These are phyloP conservation scores for Calyptommatus sinebrachiatus DNA, from an alignment of 2,113 vertebrate genomes.

Conservation along the genomic window DNA sequence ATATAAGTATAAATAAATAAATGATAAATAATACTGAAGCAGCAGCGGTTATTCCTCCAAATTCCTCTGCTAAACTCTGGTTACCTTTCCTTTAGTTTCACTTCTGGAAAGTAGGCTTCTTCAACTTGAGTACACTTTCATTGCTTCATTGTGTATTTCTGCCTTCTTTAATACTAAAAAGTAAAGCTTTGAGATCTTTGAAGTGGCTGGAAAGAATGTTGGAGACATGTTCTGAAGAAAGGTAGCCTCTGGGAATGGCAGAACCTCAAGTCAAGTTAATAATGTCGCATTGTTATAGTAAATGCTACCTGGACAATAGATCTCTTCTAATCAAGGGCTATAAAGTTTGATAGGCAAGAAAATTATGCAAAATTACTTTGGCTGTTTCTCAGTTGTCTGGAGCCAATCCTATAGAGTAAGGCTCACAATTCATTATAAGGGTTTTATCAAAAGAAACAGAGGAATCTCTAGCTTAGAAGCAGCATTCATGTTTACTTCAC, in stretches of 20 bases:
- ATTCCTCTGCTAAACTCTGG: too few relatives aligned
- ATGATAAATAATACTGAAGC: too few relatives aligned
- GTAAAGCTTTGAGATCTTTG: background rate
- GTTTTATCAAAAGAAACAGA: background rate
- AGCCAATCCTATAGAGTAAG: background rate
- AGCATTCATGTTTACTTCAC: background rate
- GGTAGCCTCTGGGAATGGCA: background rate
- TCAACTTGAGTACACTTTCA: background rate
- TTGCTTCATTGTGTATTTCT: background rate
- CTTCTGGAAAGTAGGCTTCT: too few relatives aligned
- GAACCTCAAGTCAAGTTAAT: background rate
- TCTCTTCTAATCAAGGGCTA: background rate
- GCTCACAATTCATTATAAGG: background rate
- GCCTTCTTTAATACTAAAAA: too few relatives aligned
- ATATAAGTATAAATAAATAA: too few relatives aligned
- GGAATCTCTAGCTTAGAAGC: background rate
- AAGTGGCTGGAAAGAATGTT: background rate
- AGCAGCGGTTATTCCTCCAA: too few relatives aligned
- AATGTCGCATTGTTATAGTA: background rate
- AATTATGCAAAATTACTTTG: background rate
- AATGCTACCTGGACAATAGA: background rate
- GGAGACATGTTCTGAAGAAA: background rate
- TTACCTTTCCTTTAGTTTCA: too few relatives aligned
- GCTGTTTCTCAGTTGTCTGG: background rate
- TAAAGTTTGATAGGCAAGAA: background rate